These are phyloP conservation scores for Episyrphus balteatus DNA, from an alignment of 1,140 invertebrate genomes.

Conservation along the genomic window DNA sequence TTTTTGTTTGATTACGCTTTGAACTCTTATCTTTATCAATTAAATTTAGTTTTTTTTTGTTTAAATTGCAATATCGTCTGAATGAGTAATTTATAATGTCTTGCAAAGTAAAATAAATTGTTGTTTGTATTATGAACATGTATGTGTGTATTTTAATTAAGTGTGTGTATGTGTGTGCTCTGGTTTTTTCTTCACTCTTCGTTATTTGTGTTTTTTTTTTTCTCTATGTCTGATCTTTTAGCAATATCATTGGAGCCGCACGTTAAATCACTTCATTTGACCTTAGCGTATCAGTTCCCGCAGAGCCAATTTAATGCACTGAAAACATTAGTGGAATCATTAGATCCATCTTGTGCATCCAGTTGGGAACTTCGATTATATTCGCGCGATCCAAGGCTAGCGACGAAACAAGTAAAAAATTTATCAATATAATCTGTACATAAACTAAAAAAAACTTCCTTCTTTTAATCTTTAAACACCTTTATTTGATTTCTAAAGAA, in stretches of 20 bases:
- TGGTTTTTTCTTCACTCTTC: constrained; percentile 3
- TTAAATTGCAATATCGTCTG: too few relatives aligned
- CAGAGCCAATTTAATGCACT: constrained; percentile 57
- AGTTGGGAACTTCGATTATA: constrained; percentile 79
- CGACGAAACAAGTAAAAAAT: constrained; percentile 57
- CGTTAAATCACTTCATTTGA: constrained; percentile 75
- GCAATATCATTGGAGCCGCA: constrained; percentile 61
- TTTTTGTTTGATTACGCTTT: too few relatives aligned
- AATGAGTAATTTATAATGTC: too few relatives aligned
- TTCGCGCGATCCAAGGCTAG: constrained; percentile 64
- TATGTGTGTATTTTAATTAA: too few relatives aligned
- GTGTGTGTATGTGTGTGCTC: neutral
- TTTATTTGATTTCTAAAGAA: too few relatives aligned
- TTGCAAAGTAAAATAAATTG: too few relatives aligned
- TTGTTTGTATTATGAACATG: too few relatives aligned
- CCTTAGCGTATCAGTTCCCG: constrained; percentile 78
- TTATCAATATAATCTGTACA: constrained; percentile 23
- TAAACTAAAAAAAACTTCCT: too few relatives aligned
- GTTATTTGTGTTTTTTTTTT: constrained; percentile 5
- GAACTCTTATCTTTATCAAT: too few relatives aligned
- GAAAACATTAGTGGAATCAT: constrained; percentile 57
- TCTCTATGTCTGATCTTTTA: constrained; percentile 21
- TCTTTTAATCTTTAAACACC: neutral
- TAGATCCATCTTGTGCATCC: constrained; percentile 52
- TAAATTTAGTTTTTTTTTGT: too few relatives aligned